Evolutionary conservation across 2,888 invertebrate genomes (phyloP).

Genomic region (Congeria kusceri): DNA sequence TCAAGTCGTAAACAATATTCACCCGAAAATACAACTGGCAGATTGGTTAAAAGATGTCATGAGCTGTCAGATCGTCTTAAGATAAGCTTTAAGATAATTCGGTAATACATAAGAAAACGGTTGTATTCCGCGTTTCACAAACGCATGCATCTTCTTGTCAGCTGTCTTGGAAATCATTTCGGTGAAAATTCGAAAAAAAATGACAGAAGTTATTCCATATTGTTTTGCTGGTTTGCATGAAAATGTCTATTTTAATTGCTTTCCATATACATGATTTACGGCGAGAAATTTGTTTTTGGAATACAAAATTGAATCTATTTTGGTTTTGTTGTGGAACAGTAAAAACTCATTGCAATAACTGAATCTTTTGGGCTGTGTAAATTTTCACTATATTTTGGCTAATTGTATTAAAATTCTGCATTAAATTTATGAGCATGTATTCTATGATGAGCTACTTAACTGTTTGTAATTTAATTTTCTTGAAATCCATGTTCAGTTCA

Average conservation of each 20-base stretch:
- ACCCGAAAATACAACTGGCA: conserved; percentile 60
- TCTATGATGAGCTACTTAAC: too few relatives aligned
- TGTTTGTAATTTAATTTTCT: too few relatives aligned
- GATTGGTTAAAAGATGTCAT: conserved; percentile 63
- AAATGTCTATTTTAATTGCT: conserved; percentile 54
- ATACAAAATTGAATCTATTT: too few relatives aligned
- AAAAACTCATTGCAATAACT: too few relatives aligned
- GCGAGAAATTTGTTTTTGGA: not conserved
- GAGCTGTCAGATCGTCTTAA: conserved; percentile 39
- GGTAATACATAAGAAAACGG: conserved; percentile 58
- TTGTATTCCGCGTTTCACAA: conserved; percentile 44
- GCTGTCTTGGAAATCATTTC: conserved; percentile 51
- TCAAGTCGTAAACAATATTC: conserved; percentile 37
- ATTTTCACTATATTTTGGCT: too few relatives aligned
- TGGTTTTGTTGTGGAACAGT: too few relatives aligned
- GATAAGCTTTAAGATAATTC: conserved; percentile 57
- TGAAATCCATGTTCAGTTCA: too few relatives aligned
- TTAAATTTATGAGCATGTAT: too few relatives aligned
- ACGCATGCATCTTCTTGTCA: conserved; percentile 41
- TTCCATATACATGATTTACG: not conserved
- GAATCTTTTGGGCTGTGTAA: too few relatives aligned
- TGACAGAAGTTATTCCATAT: conserved; percentile 57
- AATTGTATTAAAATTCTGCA: too few relatives aligned
- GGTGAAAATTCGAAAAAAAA: conserved; percentile 62
- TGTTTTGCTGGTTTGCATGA: conserved; percentile 42